Conservation (phyloP, 2,888 invertebrate species). For the Craniophora ligustri region DNA sequence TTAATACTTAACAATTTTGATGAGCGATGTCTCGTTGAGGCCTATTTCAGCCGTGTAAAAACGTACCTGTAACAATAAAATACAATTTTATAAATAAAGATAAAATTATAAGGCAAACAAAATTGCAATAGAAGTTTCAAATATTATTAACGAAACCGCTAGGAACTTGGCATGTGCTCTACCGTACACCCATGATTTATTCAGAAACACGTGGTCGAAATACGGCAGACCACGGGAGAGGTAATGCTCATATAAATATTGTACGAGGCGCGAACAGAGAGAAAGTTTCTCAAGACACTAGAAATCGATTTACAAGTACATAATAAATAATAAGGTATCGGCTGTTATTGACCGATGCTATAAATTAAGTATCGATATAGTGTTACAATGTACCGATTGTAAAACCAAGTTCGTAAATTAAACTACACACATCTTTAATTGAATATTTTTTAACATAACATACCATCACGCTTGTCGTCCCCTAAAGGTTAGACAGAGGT, state of each 20-base stretch:
- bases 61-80: constrained; percentile 38
- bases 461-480: too few relatives aligned
- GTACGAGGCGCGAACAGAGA: constrained; percentile 55
- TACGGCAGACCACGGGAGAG: constrained; percentile 61
- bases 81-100: constrained; percentile 9
- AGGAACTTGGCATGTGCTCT: constrained; percentile 39
- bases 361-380: constrained; percentile 45
- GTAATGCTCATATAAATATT: constrained; percentile 61
- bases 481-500: too few relatives aligned
- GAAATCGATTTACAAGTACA: constrained; percentile 52
- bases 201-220: constrained; percentile 63
- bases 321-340: constrained; percentile 48
- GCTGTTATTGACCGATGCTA: constrained; percentile 39
- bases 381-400: constrained; percentile 39
- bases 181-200: constrained; percentile 57
- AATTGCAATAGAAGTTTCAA: neutral
- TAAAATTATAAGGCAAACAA: neutral
- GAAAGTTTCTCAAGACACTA: constrained; percentile 60
- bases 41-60: neutral
- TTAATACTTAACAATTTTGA: constrained; percentile 7
- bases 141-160: constrained; percentile 6
- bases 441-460: too few relatives aligned
- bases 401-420: constrained; percentile 46
- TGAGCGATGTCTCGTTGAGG: neutral
- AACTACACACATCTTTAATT: constrained; percentile 6